Evolutionary conservation across 1,140 invertebrate genomes (phyloP), one percentile per base, ranked within the genome.

Genomic region (Drosophila tropicalis): DNA sequence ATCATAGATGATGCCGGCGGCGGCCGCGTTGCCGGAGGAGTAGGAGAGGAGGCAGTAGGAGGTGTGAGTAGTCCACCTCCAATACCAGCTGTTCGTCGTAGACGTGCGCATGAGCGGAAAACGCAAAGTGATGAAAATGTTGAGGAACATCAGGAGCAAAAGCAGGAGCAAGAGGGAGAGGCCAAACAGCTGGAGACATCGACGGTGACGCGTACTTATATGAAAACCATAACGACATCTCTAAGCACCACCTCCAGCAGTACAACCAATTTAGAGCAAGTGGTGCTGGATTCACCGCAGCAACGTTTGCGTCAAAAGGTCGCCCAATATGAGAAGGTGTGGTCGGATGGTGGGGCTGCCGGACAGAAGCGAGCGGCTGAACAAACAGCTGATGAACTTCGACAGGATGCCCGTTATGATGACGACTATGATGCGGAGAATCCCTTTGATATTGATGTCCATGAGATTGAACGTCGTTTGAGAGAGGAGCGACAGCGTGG

Each of bases 281-380:
- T 55, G 40, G 67, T 73, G 60, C 25, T 68, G 62, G 70, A 67
- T 67, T 92, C 91, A 93, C 93, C 92, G 92, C 93, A 93, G 92
- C 92, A 92, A 91, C 89, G 94, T 47, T 93, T 96, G 12, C 93
- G 94, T 47, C 95, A 96, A 75, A 94, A 95, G 80, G 96, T 97
- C 64, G 95, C 93, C 61, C 96, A 96, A 90, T 96, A 95, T 91
- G 96, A 97, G 79, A 95, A 95, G 91, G 94, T 96, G 19, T 96
- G 95, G 95, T 94, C 94, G 22, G 94, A 94, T 3, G 69, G 67
- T 1, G 61, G 55, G 39, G 55, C 67, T 5, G 61, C 41, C 39
- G 54, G 61, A 19, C 44, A 51, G 19, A 90, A 90, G 55, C 69
- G 86, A 13, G 63, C 86, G 3, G 76, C 86, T 15, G 86, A 86